These are phyloP conservation scores for Bembecia ichneumoniformis DNA, from an alignment of 2,888 invertebrate species.

Conservation along the genomic window DNA sequence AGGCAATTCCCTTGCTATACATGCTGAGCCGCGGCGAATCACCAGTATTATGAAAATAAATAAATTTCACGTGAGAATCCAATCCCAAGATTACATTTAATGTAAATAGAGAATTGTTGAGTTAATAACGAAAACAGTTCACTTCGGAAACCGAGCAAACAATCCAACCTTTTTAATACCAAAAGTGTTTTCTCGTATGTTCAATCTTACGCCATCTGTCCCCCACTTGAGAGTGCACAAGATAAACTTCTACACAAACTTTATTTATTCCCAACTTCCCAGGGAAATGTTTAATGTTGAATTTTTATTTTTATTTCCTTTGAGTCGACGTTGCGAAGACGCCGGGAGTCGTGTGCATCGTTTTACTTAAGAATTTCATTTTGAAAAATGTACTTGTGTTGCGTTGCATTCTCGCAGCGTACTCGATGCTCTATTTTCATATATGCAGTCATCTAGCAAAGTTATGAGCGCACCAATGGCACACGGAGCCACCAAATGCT, in stretches of 20 bases:
- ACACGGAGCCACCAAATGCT: background rate
- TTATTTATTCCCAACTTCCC: slow-evolving; percentile 46
- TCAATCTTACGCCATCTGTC: slow-evolving; percentile 5
- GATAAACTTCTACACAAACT: slow-evolving; percentile 31
- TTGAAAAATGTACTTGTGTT: slow-evolving; percentile 28
- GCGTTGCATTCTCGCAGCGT: background rate
- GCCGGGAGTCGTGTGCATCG: slow-evolving; percentile 9
- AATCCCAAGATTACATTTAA: no score
- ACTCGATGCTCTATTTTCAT: background rate
- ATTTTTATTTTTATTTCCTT: slow-evolving; percentile 42
- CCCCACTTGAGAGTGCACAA: slow-evolving; percentile 10
- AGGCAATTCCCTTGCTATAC: no score
- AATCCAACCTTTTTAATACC: background rate
- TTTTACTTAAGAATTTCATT: slow-evolving; percentile 37
- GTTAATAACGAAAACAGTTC: no score
- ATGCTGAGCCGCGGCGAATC: no score
- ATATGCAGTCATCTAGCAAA: background rate
- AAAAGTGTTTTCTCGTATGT: background rate
- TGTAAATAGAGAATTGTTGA: no score
- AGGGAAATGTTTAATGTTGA: slow-evolving; percentile 53
- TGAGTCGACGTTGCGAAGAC: slow-evolving; percentile 12
- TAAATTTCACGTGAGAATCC: no score
- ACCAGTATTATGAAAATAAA: no score
- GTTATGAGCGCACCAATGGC: background rate
- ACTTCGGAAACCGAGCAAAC: background rate